These are phyloP conservation scores for Nomada fucata DNA, from an alignment of 2,888 invertebrate genomes.

Conservation along the genomic window DNA sequence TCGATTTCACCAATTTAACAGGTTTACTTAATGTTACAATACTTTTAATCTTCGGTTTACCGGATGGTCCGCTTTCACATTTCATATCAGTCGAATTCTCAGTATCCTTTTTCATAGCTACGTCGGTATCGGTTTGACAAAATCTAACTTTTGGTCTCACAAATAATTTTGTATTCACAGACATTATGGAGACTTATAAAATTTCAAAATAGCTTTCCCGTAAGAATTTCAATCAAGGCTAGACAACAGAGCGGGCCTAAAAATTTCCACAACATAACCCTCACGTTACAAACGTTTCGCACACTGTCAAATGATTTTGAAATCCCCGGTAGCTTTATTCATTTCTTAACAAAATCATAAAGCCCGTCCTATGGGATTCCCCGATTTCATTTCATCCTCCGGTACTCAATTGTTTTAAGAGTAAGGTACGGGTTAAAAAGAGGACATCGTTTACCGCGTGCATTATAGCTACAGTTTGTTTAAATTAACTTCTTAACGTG, in stretches of 20 bases:
- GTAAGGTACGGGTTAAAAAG: slow-evolving; percentile 21
- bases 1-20: slow-evolving; percentile 62
- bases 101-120: slow-evolving; percentile 3
- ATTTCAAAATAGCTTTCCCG: background rate
- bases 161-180: slow-evolving; percentile 39
- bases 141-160: slow-evolving; percentile 76
- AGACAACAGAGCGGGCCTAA: background rate
- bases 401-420: background rate
- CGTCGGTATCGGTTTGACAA: slow-evolving; percentile 50
- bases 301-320: background rate
- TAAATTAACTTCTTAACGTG: background rate
- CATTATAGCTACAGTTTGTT: slow-evolving; percentile 14
- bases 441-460: slow-evolving; percentile 2
- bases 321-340: background rate
- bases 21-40: slow-evolving; percentile 66
- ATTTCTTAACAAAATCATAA: background rate
- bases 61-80: slow-evolving; percentile 2
- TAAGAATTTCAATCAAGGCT: background rate
- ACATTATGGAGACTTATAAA: slow-evolving; percentile 39
- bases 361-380: background rate
- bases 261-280: slow-evolving; percentile 42
- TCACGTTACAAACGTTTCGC: background rate
- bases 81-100: slow-evolving; percentile 15
- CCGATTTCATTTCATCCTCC: background rate
- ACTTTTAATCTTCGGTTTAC: slow-evolving; percentile 68